Base-by-base conservation (phyloP, 2,113 vertebrate genomes). In the Pygoscelis antarcticus region DNA sequence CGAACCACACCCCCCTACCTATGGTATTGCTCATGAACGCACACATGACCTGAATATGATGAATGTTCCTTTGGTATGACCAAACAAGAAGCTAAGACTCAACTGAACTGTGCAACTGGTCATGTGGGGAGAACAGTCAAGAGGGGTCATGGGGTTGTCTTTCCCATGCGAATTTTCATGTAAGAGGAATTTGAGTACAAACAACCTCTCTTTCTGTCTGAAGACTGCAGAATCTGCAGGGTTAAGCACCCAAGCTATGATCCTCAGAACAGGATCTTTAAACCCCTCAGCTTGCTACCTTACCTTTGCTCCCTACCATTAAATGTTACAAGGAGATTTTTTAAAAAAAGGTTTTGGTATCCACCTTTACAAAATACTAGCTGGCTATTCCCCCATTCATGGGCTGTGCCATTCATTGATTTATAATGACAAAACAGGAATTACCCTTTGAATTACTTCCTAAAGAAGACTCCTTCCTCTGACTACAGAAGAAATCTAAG, bases 21-120 rank as follows among this genome's bases (percentile, higher is more conserved):
- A 7, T 23, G 17, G 5, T 29, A 61, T 32, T 78, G 10, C 32
- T 80, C 26, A 25, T 11, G 6, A 83, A 83, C 7, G 1, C 13
- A 11, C 25, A 60, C 29, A 32, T 0, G 0, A 52, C 29, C 34
- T 74, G 20, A 47, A 47, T 44, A 16, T 11, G 16, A 27, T 16
- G 5, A 69, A 36, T 14, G 5, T 25, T 77, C 34, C 38, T 79
- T 26, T 72, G 8, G 7, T 44, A n/a, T 34, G 13, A 61, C 40
- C 46, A 92, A 65, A 58, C 1, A 71, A 55, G 26, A 38, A 51
- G 9, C 7, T 62, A 29, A 51, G 13, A 8, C 8, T 64, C 4
- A 4, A 20, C 3, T 1, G 4, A 5, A 4, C 11, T 14, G 2
- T 82, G 18, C 10, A 71, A 38, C 10, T 26, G 13, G 13, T 65